phyloP scores from a whole-genome alignment of 2,888 invertebrate species.

The Exocentrus adspersus region DNA sequence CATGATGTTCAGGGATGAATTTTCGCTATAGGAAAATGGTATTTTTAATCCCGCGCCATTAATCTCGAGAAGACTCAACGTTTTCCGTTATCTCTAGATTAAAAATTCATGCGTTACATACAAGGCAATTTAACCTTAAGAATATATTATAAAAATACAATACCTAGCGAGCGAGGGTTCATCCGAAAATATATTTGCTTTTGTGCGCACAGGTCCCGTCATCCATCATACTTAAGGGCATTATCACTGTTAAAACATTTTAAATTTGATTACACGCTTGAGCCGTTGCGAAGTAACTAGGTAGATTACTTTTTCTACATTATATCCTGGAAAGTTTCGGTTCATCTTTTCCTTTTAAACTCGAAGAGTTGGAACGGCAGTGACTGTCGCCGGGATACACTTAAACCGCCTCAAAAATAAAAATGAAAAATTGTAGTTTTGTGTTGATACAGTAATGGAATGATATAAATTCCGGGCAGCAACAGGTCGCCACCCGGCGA shows the following conservation, averaged over 20 bases:
- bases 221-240: conserved; percentile 16
- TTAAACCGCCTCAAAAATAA: conserved; percentile 27
- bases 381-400: conserved; percentile 28
- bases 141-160: not conserved
- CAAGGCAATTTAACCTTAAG: not conserved
- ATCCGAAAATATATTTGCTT: not conserved
- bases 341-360: not conserved
- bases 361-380: conserved; percentile 24
- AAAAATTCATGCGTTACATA: not conserved
- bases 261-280: conserved; percentile 21
- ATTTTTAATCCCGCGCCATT: not conserved
- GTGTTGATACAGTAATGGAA: conserved; percentile 41
- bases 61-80: no score
- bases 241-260: conserved; percentile 17
- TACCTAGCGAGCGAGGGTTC: not conserved
- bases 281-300: conserved; percentile 3
- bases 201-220: conserved; percentile 1
- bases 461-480: conserved; percentile 50
- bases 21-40: no score
- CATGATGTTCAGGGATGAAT: no score
- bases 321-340: not conserved
- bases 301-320: conserved; percentile 7
- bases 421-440: conserved; percentile 45
- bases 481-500: conserved; percentile 54
- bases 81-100: not conserved